phyloP scores from a whole-genome alignment of 2,797 vertebrate species.

The Argentina silus region DNA sequence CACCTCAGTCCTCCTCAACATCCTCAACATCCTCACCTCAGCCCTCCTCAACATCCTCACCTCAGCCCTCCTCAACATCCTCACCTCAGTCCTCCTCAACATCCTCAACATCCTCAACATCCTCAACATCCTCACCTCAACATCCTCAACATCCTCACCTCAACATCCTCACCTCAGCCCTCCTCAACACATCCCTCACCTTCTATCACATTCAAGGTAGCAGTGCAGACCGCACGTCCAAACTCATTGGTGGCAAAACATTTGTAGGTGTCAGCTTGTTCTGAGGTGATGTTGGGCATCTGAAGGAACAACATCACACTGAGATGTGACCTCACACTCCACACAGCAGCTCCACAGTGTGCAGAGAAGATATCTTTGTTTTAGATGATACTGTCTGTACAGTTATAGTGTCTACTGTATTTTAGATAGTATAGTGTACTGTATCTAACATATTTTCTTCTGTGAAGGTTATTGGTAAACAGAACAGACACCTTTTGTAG shows the following conservation, averaged over 20 bases:
- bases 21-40: too few relatives aligned
- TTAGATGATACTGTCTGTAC: too few relatives aligned
- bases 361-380: neutral
- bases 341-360: neutral
- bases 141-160: neutral
- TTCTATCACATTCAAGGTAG: conserved; percentile 81
- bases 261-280: conserved; percentile 83
- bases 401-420: too few relatives aligned
- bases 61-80: neutral
- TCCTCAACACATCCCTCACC: conserved; percentile 65
- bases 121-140: too few relatives aligned
- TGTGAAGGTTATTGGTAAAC: neutral
- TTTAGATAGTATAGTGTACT: too few relatives aligned
- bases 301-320: conserved; percentile 49
- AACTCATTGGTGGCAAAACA: conserved; percentile 84
- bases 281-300: conserved; percentile 74
- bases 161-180: too few relatives aligned
- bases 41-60: neutral
- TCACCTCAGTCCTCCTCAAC: neutral
- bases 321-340: neutral
- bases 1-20: neutral
- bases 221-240: conserved; percentile 80
- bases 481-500: neutral
- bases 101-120: neutral
- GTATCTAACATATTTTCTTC: neutral